These are phyloP conservation scores for Erythrocercus mccallii DNA, from an alignment of 2,113 vertebrate species.

Conservation along the genomic window DNA sequence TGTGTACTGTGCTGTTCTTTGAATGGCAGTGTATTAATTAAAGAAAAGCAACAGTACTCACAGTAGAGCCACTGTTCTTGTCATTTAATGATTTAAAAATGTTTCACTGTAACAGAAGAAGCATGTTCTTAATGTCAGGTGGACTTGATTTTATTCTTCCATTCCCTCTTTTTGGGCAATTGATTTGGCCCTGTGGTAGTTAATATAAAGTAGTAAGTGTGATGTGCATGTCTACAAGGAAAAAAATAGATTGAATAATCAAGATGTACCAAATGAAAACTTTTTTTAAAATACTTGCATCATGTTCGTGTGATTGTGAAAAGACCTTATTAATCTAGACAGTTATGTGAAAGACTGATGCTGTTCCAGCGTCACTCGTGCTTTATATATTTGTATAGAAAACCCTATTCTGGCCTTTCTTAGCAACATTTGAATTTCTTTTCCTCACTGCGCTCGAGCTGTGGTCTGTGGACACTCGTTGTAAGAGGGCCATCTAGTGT, in stretches of 20 bases:
- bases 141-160: background rate
- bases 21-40: background rate
- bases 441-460: background rate
- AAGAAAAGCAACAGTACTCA: background rate
- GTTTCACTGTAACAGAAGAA: background rate
- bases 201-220: background rate
- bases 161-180: background rate
- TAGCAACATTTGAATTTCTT: background rate
- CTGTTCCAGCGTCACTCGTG: background rate
- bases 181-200: background rate
- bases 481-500: conserved; percentile 71
- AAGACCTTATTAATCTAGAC: background rate
- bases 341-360: background rate
- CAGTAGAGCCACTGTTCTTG: background rate
- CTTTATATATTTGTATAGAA: background rate
- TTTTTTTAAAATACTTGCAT: background rate
- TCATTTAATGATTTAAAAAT: background rate
- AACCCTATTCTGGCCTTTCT: background rate
- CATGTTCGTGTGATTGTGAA: background rate
- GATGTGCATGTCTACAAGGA: background rate
- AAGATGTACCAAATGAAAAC: background rate
- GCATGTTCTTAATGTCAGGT: background rate
- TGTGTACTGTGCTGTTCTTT: background rate
- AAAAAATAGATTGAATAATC: background rate
- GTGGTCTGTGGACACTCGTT: background rate